phyloP scores from a whole-genome alignment of 2,797 vertebrate species.

The Telmatherina bonti region DNA sequence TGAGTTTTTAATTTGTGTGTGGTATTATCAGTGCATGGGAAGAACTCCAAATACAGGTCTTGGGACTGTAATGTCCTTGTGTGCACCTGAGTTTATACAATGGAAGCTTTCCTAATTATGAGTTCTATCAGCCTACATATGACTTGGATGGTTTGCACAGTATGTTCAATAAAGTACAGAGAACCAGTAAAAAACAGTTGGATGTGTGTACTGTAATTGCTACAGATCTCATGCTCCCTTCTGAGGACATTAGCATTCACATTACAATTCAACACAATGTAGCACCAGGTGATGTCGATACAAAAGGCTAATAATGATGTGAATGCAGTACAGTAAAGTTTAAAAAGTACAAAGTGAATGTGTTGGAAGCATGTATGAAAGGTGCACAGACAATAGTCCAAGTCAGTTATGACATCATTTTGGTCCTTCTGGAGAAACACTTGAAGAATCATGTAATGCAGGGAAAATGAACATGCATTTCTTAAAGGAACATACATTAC shows the following conservation, averaged over 20 bases:
- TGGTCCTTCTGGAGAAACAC: constrained; percentile 69
- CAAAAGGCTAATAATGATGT: constrained; percentile 87
- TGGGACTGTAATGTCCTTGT: constrained; percentile 82
- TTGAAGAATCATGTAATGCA: constrained; percentile 74
- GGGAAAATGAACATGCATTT: constrained; percentile 84
- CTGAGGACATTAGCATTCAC: constrained; percentile 93
- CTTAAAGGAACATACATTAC: constrained; percentile 79
- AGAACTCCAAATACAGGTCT: constrained; percentile 87
- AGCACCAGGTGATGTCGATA: constrained; percentile 96
- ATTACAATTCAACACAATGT: constrained; percentile 91
- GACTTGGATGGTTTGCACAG: constrained; percentile 78
- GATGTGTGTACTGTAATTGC: constrained; percentile 78
- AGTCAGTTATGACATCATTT: constrained; percentile 75
- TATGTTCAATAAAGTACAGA: constrained; percentile 80
- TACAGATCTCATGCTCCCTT: constrained; percentile 83
- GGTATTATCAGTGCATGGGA: constrained; percentile 91
- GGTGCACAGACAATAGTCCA: constrained; percentile 82
- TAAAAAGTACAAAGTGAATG: constrained; percentile 76
- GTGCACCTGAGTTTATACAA: constrained; percentile 90
- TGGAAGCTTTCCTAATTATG: constrained; percentile 76
- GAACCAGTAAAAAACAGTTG: constrained; percentile 82
- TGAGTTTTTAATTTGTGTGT: constrained; percentile 86
- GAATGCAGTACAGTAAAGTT: constrained; percentile 88
- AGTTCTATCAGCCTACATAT: constrained; percentile 73
- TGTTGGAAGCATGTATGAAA: constrained; percentile 78